phyloP scores from a whole-genome alignment of 2,797 vertebrate species.

The Morelia viridis region DNA sequence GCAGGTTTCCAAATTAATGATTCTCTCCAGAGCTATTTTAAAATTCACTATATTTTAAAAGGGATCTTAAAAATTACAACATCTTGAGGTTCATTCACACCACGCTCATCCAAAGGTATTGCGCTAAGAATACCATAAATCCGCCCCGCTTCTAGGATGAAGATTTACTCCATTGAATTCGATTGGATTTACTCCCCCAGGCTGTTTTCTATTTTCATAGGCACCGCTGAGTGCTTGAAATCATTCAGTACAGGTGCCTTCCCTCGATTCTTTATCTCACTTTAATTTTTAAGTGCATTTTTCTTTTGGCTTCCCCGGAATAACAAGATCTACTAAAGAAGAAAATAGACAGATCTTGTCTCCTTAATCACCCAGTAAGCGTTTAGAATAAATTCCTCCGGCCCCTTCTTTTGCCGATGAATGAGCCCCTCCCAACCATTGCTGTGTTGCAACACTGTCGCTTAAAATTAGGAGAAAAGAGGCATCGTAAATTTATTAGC shows the following conservation, averaged over 20 bases:
- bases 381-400: too few species aligned
- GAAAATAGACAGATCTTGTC: not conserved
- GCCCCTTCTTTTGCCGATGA: too few species aligned
- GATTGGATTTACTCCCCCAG: not conserved
- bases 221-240: not conserved
- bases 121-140: not conserved
- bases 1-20: not conserved
- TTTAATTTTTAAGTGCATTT: not conserved
- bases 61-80: not conserved
- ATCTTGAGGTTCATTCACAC: not conserved
- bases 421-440: too few species aligned
- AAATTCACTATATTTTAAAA: not conserved
- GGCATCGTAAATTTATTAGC: not conserved
- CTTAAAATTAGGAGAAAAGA: not conserved
- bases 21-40: not conserved
- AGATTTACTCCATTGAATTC: not conserved
- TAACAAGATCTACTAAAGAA: not conserved
- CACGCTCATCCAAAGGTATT: not conserved
- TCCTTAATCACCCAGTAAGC: not conserved
- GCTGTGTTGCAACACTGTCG: not conserved
- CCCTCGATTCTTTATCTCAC: not conserved
- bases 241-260: not conserved
- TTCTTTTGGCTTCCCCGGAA: not conserved
- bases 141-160: not conserved
- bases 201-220: not conserved